Evolutionary conservation across 2,888 invertebrate species (phyloP), one percentile per base, ranked within the genome.

Genomic region (Nemoura dubitans): DNA sequence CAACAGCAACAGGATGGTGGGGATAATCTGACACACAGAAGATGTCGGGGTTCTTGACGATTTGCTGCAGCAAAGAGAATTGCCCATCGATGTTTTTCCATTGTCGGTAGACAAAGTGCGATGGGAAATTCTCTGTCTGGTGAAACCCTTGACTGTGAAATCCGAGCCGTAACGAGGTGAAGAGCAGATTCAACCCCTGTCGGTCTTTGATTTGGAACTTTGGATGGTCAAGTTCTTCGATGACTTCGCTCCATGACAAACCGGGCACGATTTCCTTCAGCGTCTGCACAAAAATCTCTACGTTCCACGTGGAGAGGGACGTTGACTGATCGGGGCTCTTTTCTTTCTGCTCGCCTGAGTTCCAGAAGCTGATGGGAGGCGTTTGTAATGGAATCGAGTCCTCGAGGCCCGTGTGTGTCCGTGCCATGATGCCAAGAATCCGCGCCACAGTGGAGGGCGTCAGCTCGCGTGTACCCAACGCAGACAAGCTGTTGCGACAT

Each of bases 71-170:
- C 89, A 98, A 93, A 88, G 97, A 98, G 91, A 98, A 94, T 92
- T 97, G 98, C 81, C 98, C 97, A 91, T 99, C 98, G 28, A 96
- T 93, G 92, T 98, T 97, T 87, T 96, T 96, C 99, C 99, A 99
- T 88, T 96, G 95, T 81, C 97, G 94, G 91, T 98, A 99, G 88
- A 98, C 93, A 89, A 96, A 94, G 90, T 98, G 98, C 28, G 98
- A 95, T 0, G 99, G 99, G 90, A 97, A 97, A 89, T 94, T 92
- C 85, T 95, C 95, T 59, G 94, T 93, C 0, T 94, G 94, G 90
- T 94, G 95, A 88, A 95, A 95, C 59, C 93, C 93, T 88, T 95
- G 95, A 88, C 94, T 94, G 43, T 97, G 96, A 27, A 97, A 93
- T 7, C 98, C 98, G 87, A 96, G 92, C 88, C 96, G 94, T 86